phyloP scores from a whole-genome alignment of 2,797 vertebrate genomes.

The Mus minutoides region DNA sequence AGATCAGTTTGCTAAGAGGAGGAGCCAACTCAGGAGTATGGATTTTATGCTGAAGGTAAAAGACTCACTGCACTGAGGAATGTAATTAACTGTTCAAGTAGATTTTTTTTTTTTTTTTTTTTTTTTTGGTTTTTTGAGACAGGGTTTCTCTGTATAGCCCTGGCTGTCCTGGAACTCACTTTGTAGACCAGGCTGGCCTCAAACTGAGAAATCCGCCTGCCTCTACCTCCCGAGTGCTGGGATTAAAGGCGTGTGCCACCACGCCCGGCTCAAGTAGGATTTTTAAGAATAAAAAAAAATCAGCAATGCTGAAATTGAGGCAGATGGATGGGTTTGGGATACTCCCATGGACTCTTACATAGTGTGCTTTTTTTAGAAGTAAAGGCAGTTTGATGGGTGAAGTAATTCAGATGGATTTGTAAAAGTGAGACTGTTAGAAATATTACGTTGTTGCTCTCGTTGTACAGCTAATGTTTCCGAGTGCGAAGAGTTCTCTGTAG shows the following conservation, averaged over 20 bases:
- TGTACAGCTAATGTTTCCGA: background rate
- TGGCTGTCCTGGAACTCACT: too few species aligned
- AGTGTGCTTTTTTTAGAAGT: conserved; percentile 4
- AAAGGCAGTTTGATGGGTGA: conserved; percentile 1
- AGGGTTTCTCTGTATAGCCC: too few species aligned
- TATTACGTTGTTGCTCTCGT: conserved; percentile 18
- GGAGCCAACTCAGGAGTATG: background rate
- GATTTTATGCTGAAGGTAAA: background rate
- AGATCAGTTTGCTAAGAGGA: background rate
- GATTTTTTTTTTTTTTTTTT: too few species aligned
- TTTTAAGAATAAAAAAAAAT: conserved; percentile 27
- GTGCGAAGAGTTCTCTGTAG: background rate
- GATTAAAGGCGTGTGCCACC: too few species aligned
- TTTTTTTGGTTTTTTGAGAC: too few species aligned
- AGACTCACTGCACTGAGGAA: background rate
- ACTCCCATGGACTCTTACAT: conserved; percentile 19
- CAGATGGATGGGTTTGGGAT: background rate
- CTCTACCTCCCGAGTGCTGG: too few species aligned
- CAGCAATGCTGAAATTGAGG: background rate
- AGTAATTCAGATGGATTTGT: background rate
- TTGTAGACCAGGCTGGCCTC: too few species aligned
- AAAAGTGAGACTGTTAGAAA: background rate
- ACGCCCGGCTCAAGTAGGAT: too few species aligned
- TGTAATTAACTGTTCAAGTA: conserved; percentile 40
- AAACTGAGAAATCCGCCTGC: too few species aligned